phyloP scores from a whole-genome alignment of 2,888 invertebrate genomes.

The Cerastis rubricosa region DNA sequence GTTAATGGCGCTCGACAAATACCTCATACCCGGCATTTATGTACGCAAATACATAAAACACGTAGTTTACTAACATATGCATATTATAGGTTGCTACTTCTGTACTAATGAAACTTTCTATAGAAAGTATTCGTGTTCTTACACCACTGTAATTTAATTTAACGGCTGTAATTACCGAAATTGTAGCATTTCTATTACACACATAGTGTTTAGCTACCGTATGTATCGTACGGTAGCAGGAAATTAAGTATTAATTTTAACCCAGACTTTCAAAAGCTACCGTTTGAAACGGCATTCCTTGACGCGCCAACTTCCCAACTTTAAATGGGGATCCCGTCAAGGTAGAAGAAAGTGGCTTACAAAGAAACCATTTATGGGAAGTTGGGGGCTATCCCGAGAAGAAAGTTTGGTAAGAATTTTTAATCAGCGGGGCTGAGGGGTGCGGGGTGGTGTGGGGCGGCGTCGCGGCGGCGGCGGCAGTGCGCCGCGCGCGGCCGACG shows the following conservation, averaged over 20 bases:
- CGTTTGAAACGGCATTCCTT: slow-evolving; percentile 55
- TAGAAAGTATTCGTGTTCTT: slow-evolving; percentile 69
- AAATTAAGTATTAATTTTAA: slow-evolving; percentile 58
- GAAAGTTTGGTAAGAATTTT: slow-evolving; percentile 87
- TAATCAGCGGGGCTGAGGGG: slow-evolving; percentile 78
- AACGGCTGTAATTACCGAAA: slow-evolving; percentile 67
- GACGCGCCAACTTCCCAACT: slow-evolving; percentile 58
- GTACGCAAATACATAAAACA: slow-evolving; percentile 64
- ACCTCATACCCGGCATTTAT: slow-evolving; percentile 64
- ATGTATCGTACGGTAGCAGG: slow-evolving; percentile 50
- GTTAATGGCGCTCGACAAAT: slow-evolving; percentile 66
- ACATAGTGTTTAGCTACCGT: slow-evolving; percentile 62
- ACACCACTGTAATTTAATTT: slow-evolving; percentile 67
- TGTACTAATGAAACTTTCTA: slow-evolving; percentile 67
- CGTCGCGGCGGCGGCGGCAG: slow-evolving; percentile 85
- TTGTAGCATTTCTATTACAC: slow-evolving; percentile 65
- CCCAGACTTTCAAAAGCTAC: slow-evolving; percentile 45
- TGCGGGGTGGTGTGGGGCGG: slow-evolving; percentile 71
- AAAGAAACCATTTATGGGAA: slow-evolving; percentile 75
- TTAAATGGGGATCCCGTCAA: slow-evolving; percentile 65
- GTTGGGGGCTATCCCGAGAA: slow-evolving; percentile 78
- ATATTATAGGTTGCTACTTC: slow-evolving; percentile 66
- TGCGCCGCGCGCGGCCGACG: slow-evolving; percentile 91
- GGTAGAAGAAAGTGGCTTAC: slow-evolving; percentile 71
- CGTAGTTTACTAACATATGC: slow-evolving; percentile 65